Evolutionary conservation across 2,888 invertebrate species (phyloP).

Genomic region (Polietes domitor): DNA sequence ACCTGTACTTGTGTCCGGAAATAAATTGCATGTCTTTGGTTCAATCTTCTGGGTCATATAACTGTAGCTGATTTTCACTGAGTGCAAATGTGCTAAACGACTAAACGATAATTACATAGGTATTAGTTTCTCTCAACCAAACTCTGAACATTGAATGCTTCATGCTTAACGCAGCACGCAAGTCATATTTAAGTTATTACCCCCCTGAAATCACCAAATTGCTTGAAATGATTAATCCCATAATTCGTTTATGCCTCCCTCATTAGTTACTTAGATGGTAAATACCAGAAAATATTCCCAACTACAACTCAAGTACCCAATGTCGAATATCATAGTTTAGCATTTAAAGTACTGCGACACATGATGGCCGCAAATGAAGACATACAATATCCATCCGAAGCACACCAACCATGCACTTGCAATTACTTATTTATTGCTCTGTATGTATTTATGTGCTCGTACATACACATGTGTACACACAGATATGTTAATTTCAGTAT

Average conservation of each 20-base stretch:
- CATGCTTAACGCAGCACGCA: too few species aligned
- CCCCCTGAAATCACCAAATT: too few species aligned
- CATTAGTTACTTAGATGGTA: neutral
- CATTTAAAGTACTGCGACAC: neutral
- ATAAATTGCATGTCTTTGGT: too few species aligned
- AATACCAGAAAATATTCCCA: neutral
- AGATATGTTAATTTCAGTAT: slow-evolving; percentile 6
- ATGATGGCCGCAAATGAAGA: neutral
- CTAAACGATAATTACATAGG: too few species aligned
- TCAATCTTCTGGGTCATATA: too few species aligned
- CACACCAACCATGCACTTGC: slow-evolving; percentile 7
- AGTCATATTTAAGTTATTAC: too few species aligned
- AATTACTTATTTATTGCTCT: slow-evolving; percentile 23
- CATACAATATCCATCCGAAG: neutral
- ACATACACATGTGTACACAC: slow-evolving; percentile 3
- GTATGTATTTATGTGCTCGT: neutral
- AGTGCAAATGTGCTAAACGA: too few species aligned
- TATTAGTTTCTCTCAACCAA: too few species aligned
- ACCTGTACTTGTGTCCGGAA: too few species aligned
- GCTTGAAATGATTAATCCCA: neutral
- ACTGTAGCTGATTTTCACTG: too few species aligned
- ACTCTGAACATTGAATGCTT: too few species aligned
- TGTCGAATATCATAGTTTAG: neutral
- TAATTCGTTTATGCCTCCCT: neutral
- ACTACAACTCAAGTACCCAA: neutral